These are phyloP conservation scores for Aquatica leii DNA, from an alignment of 2,888 invertebrate species.

Conservation along the genomic window DNA sequence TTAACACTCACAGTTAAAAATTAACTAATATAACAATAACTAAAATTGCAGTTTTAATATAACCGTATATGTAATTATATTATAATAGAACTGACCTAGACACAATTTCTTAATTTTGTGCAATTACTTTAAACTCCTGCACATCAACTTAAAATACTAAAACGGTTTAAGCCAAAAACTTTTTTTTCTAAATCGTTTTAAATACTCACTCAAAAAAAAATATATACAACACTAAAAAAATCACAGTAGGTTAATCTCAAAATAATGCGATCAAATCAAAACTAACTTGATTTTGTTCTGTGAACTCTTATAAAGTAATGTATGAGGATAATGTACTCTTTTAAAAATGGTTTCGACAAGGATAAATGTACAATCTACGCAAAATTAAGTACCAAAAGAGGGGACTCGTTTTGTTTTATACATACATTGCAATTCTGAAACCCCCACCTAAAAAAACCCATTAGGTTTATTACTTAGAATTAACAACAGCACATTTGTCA, in stretches of 20 bases:
- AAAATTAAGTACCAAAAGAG: conserved; percentile 20
- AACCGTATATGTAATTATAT: neutral
- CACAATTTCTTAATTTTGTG: conserved; percentile 3
- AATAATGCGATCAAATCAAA: neutral
- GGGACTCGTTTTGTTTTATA: conserved; percentile 9
- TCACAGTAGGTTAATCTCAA: no score
- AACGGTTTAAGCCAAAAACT: no score
- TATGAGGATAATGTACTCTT: conserved; percentile 13
- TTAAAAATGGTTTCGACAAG: conserved; percentile 13
- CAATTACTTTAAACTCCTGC: neutral
- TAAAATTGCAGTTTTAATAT: neutral
- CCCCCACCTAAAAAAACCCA: conserved; percentile 27
- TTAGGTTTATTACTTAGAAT: conserved; percentile 16
- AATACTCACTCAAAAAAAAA: neutral
- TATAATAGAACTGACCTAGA: conserved; percentile 2
- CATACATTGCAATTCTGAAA: conserved; percentile 7
- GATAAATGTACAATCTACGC: conserved; percentile 6
- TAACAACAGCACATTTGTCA: no score
- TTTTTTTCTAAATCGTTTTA: no score
- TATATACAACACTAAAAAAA: neutral
- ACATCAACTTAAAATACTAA: no score
- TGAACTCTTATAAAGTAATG: conserved; percentile 22
- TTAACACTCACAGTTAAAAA: neutral
- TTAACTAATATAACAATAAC: neutral
- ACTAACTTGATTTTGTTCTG: conserved; percentile 1